phyloP scores from a whole-genome alignment of 2,797 vertebrate species.

The Dipus sagitta region DNA sequence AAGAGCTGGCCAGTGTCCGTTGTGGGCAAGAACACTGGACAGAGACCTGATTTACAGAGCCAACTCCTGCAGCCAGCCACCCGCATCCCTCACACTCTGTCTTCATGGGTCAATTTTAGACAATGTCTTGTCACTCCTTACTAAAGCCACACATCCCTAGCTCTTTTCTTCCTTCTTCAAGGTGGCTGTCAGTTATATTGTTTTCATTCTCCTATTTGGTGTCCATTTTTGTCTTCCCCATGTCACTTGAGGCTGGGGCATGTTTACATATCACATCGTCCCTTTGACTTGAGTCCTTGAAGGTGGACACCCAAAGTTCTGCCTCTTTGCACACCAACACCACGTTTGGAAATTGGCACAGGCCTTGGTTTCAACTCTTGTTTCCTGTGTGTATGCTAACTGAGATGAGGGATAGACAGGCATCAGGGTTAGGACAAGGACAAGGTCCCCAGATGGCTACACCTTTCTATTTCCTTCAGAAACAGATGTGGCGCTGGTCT shows the following conservation, averaged over 20 bases:
- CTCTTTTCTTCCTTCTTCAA: background rate
- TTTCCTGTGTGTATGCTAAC: fast-evolving
- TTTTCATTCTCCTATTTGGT: background rate
- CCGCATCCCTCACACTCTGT: background rate
- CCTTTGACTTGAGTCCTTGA: background rate
- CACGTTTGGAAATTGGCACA: background rate
- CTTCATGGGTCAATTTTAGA: background rate
- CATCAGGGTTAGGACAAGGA: background rate
- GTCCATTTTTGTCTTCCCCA: background rate
- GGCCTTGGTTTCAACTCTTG: background rate
- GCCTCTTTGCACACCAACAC: background rate
- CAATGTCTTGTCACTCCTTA: background rate
- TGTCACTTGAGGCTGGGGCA: background rate
- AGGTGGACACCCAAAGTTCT: no score
- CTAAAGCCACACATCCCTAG: background rate
- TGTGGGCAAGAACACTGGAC: background rate
- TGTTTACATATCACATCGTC: background rate
- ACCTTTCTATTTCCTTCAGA: background rate
- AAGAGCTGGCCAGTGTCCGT: background rate
- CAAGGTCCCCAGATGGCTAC: background rate
- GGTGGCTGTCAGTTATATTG: fast-evolving
- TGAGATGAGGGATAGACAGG: background rate
- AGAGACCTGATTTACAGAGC: no score
- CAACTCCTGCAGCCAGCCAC: background rate
- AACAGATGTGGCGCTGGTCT: background rate